phyloP scores from a whole-genome alignment of 2,888 invertebrate genomes.

The Hypselothyrea guttata region DNA sequence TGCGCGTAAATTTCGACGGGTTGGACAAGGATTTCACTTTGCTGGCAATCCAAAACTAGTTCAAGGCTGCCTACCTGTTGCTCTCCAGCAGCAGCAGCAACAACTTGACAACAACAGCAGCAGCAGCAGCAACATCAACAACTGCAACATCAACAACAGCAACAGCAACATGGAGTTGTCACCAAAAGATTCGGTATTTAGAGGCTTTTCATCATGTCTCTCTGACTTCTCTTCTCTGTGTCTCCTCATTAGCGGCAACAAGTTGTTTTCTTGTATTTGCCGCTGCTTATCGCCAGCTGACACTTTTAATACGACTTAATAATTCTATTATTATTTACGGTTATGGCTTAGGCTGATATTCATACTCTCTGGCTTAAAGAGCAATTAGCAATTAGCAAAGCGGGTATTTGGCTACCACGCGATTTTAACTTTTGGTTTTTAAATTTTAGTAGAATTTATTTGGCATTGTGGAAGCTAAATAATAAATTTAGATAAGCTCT shows the following conservation, averaged over 20 bases:
- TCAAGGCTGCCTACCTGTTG: conserved; percentile 64
- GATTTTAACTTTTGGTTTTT: too few species aligned
- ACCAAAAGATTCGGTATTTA: conserved; percentile 79
- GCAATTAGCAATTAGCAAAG: conserved; percentile 6
- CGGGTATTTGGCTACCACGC: too few species aligned
- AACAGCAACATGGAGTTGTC: conserved; percentile 70
- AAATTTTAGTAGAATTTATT: too few species aligned
- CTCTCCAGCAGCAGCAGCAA: conserved; percentile 27
- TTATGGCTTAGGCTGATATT: conserved; percentile 8
- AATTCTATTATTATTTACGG: conserved; percentile 19
- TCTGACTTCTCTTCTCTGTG: too few species aligned
- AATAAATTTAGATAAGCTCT: too few species aligned
- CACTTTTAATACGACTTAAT: conserved; percentile 33
- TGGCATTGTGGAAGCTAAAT: too few species aligned
- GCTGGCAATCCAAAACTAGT: conserved; percentile 65
- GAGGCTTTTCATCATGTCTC: conserved; percentile 51
- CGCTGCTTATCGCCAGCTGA: conserved; percentile 34
- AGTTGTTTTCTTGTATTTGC: conserved; percentile 24
- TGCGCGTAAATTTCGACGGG: conserved; percentile 19
- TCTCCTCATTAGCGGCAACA: conserved; percentile 23
- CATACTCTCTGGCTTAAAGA: conserved; percentile 11
- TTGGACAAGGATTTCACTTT: conserved; percentile 53
- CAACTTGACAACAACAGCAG: conserved; percentile 6
- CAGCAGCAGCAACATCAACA: conserved; percentile 8
- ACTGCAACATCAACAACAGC: conserved; percentile 5